phyloP scores from a whole-genome alignment of 2,113 vertebrate species.

The Forbesichthys agassizii region DNA sequence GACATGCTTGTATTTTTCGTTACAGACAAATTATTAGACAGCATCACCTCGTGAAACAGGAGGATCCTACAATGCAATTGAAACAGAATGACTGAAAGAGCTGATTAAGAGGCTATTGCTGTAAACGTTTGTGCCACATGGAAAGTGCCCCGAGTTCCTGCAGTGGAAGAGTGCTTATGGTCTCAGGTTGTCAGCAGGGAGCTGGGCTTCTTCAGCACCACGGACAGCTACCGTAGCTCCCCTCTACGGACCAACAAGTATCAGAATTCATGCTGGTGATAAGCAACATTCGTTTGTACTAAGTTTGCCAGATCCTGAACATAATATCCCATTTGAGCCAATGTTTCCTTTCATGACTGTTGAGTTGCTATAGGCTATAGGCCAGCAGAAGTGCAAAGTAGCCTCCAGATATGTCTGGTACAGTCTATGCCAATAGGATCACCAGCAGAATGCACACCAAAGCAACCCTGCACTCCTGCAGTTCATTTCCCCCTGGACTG shows the following conservation, averaged over 20 bases:
- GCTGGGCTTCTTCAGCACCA: constrained; percentile 37
- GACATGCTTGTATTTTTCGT: too few relatives aligned
- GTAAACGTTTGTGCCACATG: too few relatives aligned
- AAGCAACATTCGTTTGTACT: constrained; percentile 1
- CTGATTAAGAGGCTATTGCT: too few relatives aligned
- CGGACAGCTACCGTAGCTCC: constrained; percentile 34
- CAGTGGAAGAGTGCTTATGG: background rate
- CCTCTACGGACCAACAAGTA: background rate
- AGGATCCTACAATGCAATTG: too few relatives aligned
- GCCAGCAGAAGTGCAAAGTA: background rate
- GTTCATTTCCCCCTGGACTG: background rate
- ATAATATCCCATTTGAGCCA: too few relatives aligned
- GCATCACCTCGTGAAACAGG: too few relatives aligned
- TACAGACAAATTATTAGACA: too few relatives aligned
- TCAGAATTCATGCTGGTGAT: background rate
- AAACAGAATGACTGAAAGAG: too few relatives aligned
- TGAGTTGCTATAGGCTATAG: background rate
- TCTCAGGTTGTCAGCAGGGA: background rate
- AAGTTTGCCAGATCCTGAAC: background rate
- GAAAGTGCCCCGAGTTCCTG: too few relatives aligned
- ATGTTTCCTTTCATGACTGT: too few relatives aligned
- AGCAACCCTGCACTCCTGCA: background rate
- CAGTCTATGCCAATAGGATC: background rate
- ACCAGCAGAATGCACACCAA: background rate
- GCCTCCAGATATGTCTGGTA: background rate